Percentiles rank a stretch among this genome's conserved stretches.
phyloP scores from a whole-genome alignment of 2,888 invertebrate genomes.

The Hetaerina titia region DNA sequence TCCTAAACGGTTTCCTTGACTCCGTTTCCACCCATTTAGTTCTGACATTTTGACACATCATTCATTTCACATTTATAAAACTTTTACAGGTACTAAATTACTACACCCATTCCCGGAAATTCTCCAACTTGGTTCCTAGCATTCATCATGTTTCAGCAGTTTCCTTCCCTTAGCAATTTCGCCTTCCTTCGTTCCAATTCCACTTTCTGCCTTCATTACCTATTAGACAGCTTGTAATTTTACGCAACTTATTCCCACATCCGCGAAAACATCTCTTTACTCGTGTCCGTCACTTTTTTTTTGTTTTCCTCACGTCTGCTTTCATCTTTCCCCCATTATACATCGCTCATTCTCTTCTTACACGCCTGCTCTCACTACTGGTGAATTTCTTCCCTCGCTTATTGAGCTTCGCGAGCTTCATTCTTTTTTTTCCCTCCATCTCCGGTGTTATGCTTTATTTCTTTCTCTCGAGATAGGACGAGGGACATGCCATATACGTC shows the following conservation, averaged over 20 bases:
- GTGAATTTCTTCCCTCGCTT: not conserved
- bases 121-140: not conserved
- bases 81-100: not conserved
- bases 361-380: not conserved
- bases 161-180: not conserved
- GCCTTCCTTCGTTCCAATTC: not conserved
- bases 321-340: not conserved
- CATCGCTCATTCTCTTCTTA: not conserved
- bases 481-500: slow-evolving; percentile 50
- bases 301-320: not conserved
- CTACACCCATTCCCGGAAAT: not conserved
- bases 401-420: not conserved
- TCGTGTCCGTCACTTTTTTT: not conserved
- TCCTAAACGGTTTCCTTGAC: not conserved
- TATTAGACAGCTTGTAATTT: not conserved
- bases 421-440: not conserved
- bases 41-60: not conserved
- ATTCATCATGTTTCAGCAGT: not conserved
- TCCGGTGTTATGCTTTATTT: slow-evolving; percentile 10
- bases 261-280: not conserved
- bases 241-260: not conserved
- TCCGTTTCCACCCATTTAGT: not conserved
- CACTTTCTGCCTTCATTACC: not conserved
- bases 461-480: not conserved
- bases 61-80: not conserved